Evolutionary conservation across 2,888 invertebrate genomes (phyloP), one percentile per base, ranked within the genome.

Genomic region (Ariolimax columbianus): DNA sequence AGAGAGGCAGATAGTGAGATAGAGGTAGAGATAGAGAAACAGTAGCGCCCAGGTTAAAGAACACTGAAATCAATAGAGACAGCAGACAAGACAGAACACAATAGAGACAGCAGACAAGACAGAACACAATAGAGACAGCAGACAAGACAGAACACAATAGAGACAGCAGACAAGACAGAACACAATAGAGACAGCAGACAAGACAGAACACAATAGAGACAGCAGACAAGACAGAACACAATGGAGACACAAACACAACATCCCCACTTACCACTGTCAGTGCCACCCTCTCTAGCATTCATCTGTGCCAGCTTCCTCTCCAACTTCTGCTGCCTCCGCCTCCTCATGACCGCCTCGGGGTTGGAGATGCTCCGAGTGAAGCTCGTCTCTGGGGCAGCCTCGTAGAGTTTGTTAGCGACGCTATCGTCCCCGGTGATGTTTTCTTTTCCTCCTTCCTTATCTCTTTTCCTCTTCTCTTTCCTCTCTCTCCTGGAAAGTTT

Each of bases 311-410:
- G 95, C 94, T 98, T 98, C 93, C 97, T 96, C 94, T 99, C 99
- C 83, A 99, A 95, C 94, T 99, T 99, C 94, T 99, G 98, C 93
- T 99, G 99, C 43, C 99, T 95, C 83, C 99, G 95, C 80, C 99
- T 96, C 88, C 98, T 96, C 99, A 99, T 99, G 91, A 99, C 99
- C 87, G 99, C 98, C 95, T 99, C 99, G 4, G 99, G 99, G 95
- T 99, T 99, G 88, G 99, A 99, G 94, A 99, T 99, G 91, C 98
- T 99, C 92, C 99, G 96, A 78, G 99, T 99, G 95, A 99, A 99
- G 86, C 92, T 98, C 81, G 98, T 99, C 95, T 99, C 98, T 43
- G 99, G 99, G 91, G 99, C 95, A 95, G 99, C 99, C 55, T 91
- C 96, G 89, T 94, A 95, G 77, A 94, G 90, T 80, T 92, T 91